Evolutionary conservation across 2,113 vertebrate genomes (phyloP).

Genomic region (Micromys minutus): DNA sequence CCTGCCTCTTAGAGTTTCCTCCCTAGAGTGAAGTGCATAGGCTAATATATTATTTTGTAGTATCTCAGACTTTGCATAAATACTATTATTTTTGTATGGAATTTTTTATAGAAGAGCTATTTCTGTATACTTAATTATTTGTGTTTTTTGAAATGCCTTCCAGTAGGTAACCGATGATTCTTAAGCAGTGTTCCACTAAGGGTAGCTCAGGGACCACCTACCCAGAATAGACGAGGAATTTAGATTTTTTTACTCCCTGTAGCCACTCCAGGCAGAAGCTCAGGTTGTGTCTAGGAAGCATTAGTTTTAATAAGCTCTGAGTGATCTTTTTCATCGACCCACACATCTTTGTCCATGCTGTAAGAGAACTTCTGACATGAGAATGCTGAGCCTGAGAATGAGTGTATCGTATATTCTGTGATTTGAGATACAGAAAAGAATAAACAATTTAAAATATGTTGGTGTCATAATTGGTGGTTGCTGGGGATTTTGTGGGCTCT

Average conservation of each 20-base stretch:
- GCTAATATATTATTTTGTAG: constrained; percentile 83
- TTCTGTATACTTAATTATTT: constrained; percentile 83
- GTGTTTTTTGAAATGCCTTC: constrained; percentile 83
- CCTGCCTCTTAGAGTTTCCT: constrained; percentile 76
- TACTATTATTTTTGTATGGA: constrained; percentile 87
- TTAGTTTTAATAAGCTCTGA: constrained; percentile 34
- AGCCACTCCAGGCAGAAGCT: background rate
- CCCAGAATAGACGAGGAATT: background rate
- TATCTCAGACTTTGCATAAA: constrained; percentile 86
- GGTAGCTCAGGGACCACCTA: background rate
- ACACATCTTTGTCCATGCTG: constrained; percentile 32
- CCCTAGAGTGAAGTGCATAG: constrained; percentile 75
- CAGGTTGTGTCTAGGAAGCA: background rate
- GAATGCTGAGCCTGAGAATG: constrained; percentile 39
- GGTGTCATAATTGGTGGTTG: constrained; percentile 33
- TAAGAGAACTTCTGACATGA: constrained; percentile 52
- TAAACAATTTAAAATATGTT: constrained; percentile 74
- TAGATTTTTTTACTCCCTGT: background rate
- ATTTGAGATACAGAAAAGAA: constrained; percentile 68
- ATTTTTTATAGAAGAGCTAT: constrained; percentile 88
- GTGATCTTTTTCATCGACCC: background rate
- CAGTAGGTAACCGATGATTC: constrained; percentile 30
- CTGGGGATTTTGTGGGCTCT: background rate
- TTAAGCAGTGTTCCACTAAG: background rate
- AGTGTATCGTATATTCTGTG: constrained; percentile 58